phyloP scores from a whole-genome alignment of 2,113 vertebrate genomes.

The Hypomesus transpacificus region DNA sequence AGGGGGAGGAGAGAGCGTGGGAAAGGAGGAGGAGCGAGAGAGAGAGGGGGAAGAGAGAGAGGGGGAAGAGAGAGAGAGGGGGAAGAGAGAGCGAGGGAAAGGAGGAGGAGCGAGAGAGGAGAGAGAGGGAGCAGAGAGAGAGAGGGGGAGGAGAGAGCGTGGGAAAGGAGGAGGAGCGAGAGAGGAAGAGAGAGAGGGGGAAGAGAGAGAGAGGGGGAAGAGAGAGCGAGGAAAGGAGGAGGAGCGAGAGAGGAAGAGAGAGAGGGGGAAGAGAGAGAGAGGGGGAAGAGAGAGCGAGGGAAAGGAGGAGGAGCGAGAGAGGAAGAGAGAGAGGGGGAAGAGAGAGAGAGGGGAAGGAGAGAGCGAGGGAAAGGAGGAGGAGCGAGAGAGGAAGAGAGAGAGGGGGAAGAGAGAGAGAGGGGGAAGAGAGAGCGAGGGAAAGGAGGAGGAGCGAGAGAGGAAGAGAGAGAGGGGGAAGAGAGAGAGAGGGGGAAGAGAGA shows the following conservation, averaged over 20 bases:
- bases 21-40: background rate
- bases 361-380: too few species aligned
- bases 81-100: constrained; percentile 74
- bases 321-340: too few species aligned
- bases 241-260: constrained; percentile 7
- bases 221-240: constrained; percentile 77
- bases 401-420: too few species aligned
- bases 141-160: constrained; percentile 73
- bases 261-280: background rate
- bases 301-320: background rate
- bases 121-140: background rate
- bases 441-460: too few species aligned
- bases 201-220: background rate
- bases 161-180: background rate
- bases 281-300: constrained; percentile 73
- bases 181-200: background rate
- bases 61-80: background rate
- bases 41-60: background rate
- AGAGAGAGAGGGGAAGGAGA: too few species aligned
- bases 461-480: too few species aligned
- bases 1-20: constrained; percentile 73
- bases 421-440: too few species aligned
- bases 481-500: too few species aligned
- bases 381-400: too few species aligned
- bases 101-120: constrained; percentile 41